Evolutionary conservation across 2,888 invertebrate genomes (phyloP).

Genomic region (Ptilodon capucinus): DNA sequence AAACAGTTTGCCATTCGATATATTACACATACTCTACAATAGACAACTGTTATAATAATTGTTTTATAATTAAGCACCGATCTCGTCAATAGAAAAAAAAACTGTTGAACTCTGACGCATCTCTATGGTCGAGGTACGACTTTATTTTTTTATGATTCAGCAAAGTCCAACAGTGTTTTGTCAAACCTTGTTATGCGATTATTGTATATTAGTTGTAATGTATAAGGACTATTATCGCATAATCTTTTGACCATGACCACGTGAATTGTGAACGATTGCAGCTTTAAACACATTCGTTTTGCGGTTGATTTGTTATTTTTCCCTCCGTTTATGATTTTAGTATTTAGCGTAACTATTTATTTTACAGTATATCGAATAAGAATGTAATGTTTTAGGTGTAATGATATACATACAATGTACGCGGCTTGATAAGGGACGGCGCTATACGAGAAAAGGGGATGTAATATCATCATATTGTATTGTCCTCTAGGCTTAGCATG

Average conservation of each 20-base stretch:
- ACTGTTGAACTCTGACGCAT: not conserved
- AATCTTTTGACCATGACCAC: slow-evolving; percentile 15
- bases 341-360: slow-evolving; percentile 66
- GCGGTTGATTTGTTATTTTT: slow-evolving; percentile 51
- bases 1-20: not conserved
- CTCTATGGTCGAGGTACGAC: too few relatives aligned
- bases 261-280: slow-evolving; percentile 37
- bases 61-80: not conserved
- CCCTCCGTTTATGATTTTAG: slow-evolving; percentile 68
- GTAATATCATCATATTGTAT: too few relatives aligned
- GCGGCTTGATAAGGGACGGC: too few relatives aligned
- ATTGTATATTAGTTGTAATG: not conserved
- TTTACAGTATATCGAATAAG: slow-evolving; percentile 44
- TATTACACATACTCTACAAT: not conserved
- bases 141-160: not conserved
- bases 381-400: slow-evolving; percentile 33
- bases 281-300: slow-evolving; percentile 42
- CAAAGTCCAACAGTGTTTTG: not conserved
- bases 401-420: too few relatives aligned
- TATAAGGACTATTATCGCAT: slow-evolving; percentile 20
- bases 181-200: not conserved
- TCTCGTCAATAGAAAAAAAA: not conserved
- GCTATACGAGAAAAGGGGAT: too few relatives aligned
- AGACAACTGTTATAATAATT: not conserved
- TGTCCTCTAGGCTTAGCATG: too few relatives aligned